Evolutionary conservation across 92 coral and sea anemone genomes (phyloP).

Genomic region (Porites lobata): DNA sequence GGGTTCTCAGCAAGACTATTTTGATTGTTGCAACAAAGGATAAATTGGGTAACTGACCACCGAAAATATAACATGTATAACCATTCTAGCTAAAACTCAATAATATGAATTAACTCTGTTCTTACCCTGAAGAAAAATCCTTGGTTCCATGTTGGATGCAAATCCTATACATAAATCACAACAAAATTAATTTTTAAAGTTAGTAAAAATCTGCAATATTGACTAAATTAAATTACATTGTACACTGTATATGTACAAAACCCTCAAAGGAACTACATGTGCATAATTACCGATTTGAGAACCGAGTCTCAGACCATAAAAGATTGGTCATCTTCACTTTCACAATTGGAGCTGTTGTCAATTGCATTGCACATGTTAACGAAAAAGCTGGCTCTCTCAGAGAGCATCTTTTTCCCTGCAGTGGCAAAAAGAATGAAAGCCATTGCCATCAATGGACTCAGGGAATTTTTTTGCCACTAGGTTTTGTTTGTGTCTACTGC

Average conservation of each 20-base stretch:
- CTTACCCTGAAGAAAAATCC: constrained; percentile 93
- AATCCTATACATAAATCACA: constrained; percentile 62
- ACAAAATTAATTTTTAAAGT: not conserved
- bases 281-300: not conserved
- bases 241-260: not conserved
- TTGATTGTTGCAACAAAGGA: too few relatives aligned
- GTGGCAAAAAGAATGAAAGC: too few relatives aligned
- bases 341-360: constrained; percentile 7
- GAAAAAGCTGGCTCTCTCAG: not conserved
- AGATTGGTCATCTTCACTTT: constrained; percentile 14
- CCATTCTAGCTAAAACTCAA: too few relatives aligned
- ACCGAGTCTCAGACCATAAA: constrained; percentile 12
- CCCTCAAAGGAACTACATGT: not conserved
- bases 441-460: too few relatives aligned
- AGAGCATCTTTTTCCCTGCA: too few relatives aligned
- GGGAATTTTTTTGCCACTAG: too few relatives aligned
- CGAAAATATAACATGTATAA: too few relatives aligned
- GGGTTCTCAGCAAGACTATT: too few relatives aligned
- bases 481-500: too few relatives aligned
- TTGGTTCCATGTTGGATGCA: constrained; percentile 94
- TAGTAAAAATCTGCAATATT: too few relatives aligned
- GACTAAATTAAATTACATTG: too few relatives aligned
- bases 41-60: too few relatives aligned
- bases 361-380: constrained; percentile 16
- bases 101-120: not conserved